A percentile compares a stretch with the other conserved stretches of the same genome.
Evolutionary conservation across 2,113 vertebrate species (phyloP).

Genomic region (Paracanthobrama guichenoti): DNA sequence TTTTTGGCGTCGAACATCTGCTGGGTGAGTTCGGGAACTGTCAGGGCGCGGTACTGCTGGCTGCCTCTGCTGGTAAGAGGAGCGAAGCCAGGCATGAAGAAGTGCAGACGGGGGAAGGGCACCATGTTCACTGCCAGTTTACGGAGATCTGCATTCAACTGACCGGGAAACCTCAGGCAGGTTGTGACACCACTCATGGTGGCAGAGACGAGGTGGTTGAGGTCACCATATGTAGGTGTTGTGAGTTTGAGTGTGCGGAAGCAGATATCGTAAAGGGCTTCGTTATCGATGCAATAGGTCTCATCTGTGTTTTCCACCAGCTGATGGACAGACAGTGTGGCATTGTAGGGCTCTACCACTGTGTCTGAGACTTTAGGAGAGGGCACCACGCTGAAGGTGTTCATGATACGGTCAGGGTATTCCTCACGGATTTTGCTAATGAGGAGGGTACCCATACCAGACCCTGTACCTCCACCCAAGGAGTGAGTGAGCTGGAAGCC

Average conservation of each 20-base stretch:
- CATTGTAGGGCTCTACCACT: constrained; percentile 61
- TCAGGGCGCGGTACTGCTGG: constrained; percentile 81
- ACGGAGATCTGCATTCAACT: constrained; percentile 60
- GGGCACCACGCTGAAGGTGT: constrained; percentile 60
- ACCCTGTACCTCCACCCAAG: constrained; percentile 66
- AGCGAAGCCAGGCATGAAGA: constrained; percentile 83
- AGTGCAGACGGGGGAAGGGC: constrained; percentile 78
- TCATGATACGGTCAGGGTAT: constrained; percentile 61
- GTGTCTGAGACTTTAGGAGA: constrained; percentile 83
- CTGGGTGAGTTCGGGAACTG: constrained; percentile 81
- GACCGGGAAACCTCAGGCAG: constrained; percentile 59
- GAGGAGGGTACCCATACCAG: constrained; percentile 60
- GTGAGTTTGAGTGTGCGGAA: constrained; percentile 83
- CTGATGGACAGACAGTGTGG: constrained; percentile 60
- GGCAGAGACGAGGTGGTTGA: constrained; percentile 60
- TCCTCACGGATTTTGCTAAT: constrained; percentile 62
- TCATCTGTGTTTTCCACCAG: constrained; percentile 68
- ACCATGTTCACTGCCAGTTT: constrained; percentile 62
- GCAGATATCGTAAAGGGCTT: constrained; percentile 82
- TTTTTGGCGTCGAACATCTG: constrained; percentile 85
- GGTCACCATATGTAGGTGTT: constrained; percentile 76
- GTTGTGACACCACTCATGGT: constrained; percentile 62
- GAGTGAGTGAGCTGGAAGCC: constrained; percentile 60
- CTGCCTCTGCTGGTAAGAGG: constrained; percentile 81
- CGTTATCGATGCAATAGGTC: constrained; percentile 79